These are phyloP conservation scores for Hydrochoerus hydrochaeris DNA, from an alignment of 2,113 vertebrate genomes.

Conservation along the genomic window DNA sequence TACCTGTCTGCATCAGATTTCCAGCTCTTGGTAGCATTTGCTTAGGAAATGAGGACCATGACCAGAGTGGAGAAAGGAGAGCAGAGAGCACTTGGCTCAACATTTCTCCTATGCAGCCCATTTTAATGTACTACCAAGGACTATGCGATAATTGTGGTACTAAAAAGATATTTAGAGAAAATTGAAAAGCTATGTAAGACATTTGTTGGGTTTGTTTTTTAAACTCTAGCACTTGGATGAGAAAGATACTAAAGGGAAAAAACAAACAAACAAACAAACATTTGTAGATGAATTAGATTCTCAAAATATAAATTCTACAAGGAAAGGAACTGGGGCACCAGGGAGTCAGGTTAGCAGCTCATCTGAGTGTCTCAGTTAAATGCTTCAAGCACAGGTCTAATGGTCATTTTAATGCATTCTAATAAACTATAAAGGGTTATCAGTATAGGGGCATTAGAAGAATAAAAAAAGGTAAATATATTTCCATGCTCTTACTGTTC, in stretches of 20 bases:
- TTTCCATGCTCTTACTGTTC: slow-evolving; percentile 6
- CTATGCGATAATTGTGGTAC: neutral
- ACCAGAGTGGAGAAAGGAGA: neutral
- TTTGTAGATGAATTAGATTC: slow-evolving; percentile 20
- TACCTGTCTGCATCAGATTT: neutral
- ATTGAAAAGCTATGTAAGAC: neutral
- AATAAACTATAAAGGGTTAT: slow-evolving; percentile 29
- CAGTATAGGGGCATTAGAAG: neutral
- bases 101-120: neutral
- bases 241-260: neutral
- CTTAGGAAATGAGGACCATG: neutral
- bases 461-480: slow-evolving; percentile 1
- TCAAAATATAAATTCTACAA: slow-evolving; percentile 39
- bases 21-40: neutral
- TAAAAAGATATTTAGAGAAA: slow-evolving; percentile 7
- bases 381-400: neutral
- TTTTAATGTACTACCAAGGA: slow-evolving; percentile 36
- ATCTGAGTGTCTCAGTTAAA: neutral
- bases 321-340: neutral
- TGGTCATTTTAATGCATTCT: slow-evolving; percentile 13
- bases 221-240: slow-evolving; percentile 25
- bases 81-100: neutral
- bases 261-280: neutral
- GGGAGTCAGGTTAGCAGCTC: neutral
- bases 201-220: neutral